Evolutionary conservation across 1,140 invertebrate genomes (phyloP).

Genomic region (Venturia canescens): DNA sequence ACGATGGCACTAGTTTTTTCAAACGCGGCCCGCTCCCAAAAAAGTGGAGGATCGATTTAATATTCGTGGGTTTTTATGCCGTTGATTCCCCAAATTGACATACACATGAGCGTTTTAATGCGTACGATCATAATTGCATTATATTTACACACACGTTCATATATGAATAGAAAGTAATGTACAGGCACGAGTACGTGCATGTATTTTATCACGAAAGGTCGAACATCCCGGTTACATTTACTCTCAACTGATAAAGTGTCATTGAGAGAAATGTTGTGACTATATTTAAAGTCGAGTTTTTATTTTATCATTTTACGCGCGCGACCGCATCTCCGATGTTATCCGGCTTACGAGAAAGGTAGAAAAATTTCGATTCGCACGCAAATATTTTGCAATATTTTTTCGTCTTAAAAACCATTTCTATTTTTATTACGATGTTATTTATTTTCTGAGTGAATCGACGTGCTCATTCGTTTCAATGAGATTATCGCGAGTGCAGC

Average conservation of each 20-base stretch:
- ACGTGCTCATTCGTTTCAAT: too few relatives aligned
- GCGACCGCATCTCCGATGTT: constrained; percentile 44
- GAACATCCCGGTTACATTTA: constrained; percentile 73
- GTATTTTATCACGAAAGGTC: constrained; percentile 73
- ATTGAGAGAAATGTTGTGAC: constrained; percentile 70
- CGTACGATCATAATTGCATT: too few relatives aligned
- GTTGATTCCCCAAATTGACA: too few relatives aligned
- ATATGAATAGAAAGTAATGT: too few relatives aligned
- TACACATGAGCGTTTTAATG: too few relatives aligned
- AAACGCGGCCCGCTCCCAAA: too few relatives aligned
- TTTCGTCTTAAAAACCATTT: neutral
- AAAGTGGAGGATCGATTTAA: too few relatives aligned
- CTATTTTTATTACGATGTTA: neutral
- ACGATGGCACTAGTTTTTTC: too few relatives aligned
- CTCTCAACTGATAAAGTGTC: constrained; percentile 69
- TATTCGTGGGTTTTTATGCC: too few relatives aligned
- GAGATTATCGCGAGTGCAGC: too few relatives aligned
- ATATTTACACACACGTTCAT: too few relatives aligned
- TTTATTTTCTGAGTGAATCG: too few relatives aligned
- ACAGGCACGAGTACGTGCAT: neutral
- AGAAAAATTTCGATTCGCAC: neutral
- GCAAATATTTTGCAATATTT: neutral
- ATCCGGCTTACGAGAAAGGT: constrained; percentile 52
- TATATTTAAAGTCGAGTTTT: constrained; percentile 69
- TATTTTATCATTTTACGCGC: constrained; percentile 58